These are phyloP conservation scores for Mus pahari DNA, from an alignment of 2,113 vertebrate genomes.

Conservation along the genomic window DNA sequence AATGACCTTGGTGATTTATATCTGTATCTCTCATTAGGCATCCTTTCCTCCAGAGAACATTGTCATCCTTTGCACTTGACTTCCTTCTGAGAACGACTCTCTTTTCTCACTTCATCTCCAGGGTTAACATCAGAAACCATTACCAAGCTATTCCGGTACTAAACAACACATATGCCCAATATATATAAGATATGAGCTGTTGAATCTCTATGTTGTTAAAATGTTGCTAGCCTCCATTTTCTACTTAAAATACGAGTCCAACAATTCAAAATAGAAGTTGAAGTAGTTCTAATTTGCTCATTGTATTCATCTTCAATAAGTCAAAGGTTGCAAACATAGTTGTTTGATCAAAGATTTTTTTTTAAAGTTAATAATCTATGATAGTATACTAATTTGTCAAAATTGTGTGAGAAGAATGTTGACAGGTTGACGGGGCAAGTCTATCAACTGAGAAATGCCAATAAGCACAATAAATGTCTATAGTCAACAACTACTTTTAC, in stretches of 20 bases:
- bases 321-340: background rate
- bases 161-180: background rate
- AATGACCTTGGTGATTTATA: background rate
- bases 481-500: background rate
- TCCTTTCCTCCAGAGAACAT: background rate
- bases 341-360: conserved; percentile 3
- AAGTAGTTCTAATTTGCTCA: background rate
- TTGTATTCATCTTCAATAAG: background rate
- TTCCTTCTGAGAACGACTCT: background rate
- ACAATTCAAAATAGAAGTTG: background rate
- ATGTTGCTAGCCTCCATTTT: background rate
- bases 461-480: background rate
- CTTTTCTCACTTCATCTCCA: background rate
- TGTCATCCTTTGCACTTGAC: background rate
- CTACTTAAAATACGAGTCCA: background rate
- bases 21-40: background rate
- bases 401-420: background rate
- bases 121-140: background rate
- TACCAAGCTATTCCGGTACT: background rate
- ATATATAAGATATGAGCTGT: background rate
- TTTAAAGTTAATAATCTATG: background rate
- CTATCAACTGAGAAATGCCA: background rate
- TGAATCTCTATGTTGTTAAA: background rate
- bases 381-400: background rate
- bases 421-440: background rate